Evolutionary conservation across 1,140 invertebrate species (phyloP).

Genomic region (Hypsibius dujardini): DNA sequence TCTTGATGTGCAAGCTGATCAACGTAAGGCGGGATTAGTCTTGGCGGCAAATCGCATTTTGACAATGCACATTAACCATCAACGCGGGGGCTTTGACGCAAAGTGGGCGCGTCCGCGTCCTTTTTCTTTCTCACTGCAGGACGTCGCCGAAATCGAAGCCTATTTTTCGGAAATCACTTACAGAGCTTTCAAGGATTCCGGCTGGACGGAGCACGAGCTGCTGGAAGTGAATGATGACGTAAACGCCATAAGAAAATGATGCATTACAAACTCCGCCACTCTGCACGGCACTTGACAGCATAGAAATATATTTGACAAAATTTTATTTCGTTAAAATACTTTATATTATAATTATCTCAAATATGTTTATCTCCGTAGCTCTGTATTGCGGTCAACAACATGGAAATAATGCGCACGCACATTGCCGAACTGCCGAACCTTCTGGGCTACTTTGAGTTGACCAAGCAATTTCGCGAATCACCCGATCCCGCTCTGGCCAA

Average conservation of each 20-base stretch:
- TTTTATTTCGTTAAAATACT: too few species aligned
- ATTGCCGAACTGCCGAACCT: neutral
- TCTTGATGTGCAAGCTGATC: constrained; percentile 13
- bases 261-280: too few species aligned
- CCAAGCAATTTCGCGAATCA: neutral
- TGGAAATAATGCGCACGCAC: neutral
- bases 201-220: constrained; percentile 10
- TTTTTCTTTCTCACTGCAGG: neutral
- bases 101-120: too few species aligned
- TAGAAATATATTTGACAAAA: too few species aligned
- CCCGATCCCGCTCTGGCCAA: neutral
- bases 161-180: constrained; percentile 11
- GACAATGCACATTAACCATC: too few species aligned
- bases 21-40: neutral
- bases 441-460: neutral
- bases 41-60: too few species aligned
- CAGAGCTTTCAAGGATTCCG: constrained; percentile 7
- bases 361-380: neutral
- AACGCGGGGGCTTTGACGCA: too few species aligned
- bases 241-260: neutral
- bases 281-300: too few species aligned
- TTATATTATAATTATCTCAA: too few species aligned
- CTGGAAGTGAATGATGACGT: constrained; percentile 16
- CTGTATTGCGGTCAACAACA: neutral
- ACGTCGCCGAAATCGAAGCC: neutral